phyloP scores from a whole-genome alignment of 2,113 vertebrate genomes.

The Hyaena hyaena region DNA sequence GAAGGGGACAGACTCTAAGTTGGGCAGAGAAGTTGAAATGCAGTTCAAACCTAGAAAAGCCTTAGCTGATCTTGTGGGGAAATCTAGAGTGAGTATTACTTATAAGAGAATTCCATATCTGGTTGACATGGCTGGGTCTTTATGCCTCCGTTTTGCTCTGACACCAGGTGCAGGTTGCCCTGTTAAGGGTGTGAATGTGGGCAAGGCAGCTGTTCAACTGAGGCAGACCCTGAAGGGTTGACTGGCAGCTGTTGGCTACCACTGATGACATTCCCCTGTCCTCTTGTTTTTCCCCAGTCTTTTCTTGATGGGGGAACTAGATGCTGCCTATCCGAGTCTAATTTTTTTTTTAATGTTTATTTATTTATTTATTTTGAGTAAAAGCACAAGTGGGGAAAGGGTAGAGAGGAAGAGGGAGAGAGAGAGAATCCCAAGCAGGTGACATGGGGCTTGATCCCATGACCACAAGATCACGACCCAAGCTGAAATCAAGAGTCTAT shows the following conservation, averaged over 20 bases:
- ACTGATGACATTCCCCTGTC: not conserved
- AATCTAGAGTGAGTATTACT: not conserved
- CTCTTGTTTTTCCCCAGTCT: not conserved
- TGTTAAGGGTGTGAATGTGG: not conserved
- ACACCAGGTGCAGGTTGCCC: not conserved
- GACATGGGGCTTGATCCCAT: too few species aligned
- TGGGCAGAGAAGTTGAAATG: not conserved
- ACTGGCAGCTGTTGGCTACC: not conserved
- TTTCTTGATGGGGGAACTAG: not conserved
- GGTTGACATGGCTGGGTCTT: not conserved
- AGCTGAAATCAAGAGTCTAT: too few species aligned
- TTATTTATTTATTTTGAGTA: too few species aligned
- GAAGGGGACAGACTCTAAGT: not conserved
- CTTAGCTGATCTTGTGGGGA: not conserved
- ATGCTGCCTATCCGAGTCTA: too few species aligned
- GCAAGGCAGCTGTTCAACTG: not conserved
- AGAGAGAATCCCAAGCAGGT: too few species aligned
- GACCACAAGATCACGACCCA: too few species aligned
- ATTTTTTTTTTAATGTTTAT: too few species aligned
- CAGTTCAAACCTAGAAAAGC: not conserved
- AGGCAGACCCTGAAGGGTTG: not conserved
- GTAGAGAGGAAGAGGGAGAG: too few species aligned
- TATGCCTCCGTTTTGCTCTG: not conserved
- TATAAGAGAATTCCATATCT: not conserved
- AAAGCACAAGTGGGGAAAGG: too few species aligned